These are phyloP conservation scores for Bombycilla garrulus DNA, from an alignment of 2,113 vertebrate genomes.

Conservation along the genomic window DNA sequence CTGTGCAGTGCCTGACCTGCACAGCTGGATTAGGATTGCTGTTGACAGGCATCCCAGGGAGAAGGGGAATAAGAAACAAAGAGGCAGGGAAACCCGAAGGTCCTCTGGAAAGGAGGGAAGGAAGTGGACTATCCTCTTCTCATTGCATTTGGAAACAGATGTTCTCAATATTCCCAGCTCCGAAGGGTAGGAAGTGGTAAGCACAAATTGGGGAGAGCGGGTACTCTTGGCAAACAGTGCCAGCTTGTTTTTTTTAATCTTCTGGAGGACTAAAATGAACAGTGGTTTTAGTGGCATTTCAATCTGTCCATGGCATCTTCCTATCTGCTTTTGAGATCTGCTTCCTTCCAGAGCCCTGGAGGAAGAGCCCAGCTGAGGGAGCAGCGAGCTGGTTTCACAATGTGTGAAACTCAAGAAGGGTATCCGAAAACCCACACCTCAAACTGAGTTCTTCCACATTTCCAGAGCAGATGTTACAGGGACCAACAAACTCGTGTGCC, in stretches of 20 bases:
- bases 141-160: slow-evolving; percentile 3
- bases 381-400: not conserved
- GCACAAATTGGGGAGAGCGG: not conserved
- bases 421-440: not conserved
- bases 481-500: not conserved
- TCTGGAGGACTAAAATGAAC: slow-evolving; percentile 27
- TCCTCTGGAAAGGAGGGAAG: not conserved
- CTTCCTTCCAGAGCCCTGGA: slow-evolving; percentile 15
- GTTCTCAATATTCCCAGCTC: slow-evolving; percentile 51
- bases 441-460: not conserved
- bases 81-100: not conserved
- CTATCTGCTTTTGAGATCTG: slow-evolving; percentile 37
- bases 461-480: slow-evolving; percentile 34
- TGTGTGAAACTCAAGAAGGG: not conserved
- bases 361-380: not conserved
- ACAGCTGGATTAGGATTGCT: slow-evolving; percentile 21
- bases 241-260: not conserved
- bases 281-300: slow-evolving; percentile 44
- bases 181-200: slow-evolving; percentile 53
- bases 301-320: slow-evolving; percentile 31
- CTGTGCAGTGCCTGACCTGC: not conserved
- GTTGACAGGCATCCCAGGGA: slow-evolving; percentile 13
- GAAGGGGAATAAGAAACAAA: slow-evolving; percentile 22
- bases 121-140: not conserved
- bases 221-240: not conserved